Percentiles rank a stretch among this genome's conserved stretches.
phyloP scores from a whole-genome alignment of 2,888 invertebrate species.

The Biston stratarius region DNA sequence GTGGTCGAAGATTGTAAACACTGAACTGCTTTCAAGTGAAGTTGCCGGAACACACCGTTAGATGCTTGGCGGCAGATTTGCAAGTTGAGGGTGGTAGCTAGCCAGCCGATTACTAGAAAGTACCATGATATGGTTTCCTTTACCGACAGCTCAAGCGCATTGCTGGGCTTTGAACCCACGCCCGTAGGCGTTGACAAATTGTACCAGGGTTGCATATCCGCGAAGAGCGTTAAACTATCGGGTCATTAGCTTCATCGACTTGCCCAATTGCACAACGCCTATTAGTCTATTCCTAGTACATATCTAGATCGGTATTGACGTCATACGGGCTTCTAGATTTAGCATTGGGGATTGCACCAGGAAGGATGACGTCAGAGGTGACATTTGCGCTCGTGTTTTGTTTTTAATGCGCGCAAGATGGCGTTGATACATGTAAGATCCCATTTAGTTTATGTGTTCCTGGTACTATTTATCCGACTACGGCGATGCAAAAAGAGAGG shows the following conservation, averaged over 20 bases:
- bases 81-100: too few relatives aligned
- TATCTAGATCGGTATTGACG: constrained; percentile 69
- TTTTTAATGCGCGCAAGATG: constrained; percentile 31
- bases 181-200: not conserved
- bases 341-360: constrained; percentile 63
- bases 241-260: constrained; percentile 24
- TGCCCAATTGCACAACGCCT: constrained; percentile 39
- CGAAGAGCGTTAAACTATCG: not conserved
- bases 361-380: constrained; percentile 67
- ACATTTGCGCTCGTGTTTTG: constrained; percentile 58
- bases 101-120: too few relatives aligned
- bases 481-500: too few relatives aligned
- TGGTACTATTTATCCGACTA: constrained; percentile 1
- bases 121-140: too few relatives aligned
- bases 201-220: constrained; percentile 6
- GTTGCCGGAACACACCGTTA: too few relatives aligned
- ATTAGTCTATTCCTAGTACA: constrained; percentile 52
- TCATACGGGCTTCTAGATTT: constrained; percentile 59
- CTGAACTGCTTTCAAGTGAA: too few relatives aligned
- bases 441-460: constrained; percentile 22
- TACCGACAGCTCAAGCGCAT: too few relatives aligned
- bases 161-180: too few relatives aligned
- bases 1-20: too few relatives aligned
- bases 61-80: too few relatives aligned
- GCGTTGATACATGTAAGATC: constrained; percentile 14